Evolutionary conservation across 1,140 invertebrate species (phyloP), one percentile per base, ranked within the genome.

Genomic region (Dreissena polymorpha): DNA sequence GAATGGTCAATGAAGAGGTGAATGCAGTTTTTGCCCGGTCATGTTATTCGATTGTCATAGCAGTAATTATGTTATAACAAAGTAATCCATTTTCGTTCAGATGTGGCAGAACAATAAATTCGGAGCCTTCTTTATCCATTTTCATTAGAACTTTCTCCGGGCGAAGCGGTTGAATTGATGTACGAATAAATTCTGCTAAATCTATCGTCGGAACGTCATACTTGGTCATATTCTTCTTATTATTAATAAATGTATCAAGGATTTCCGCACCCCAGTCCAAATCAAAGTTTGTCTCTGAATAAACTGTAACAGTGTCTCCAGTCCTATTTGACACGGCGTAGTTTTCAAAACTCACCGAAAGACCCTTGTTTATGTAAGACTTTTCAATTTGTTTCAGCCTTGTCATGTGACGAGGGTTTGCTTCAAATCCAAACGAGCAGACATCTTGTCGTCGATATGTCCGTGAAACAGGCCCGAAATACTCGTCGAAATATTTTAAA

Each of bases 391-490:
- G 21, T 60, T 60, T 60, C 57, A 60, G 57, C 10, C 57, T 18
- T 2, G 16, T 23, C 3, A 60, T 60, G 21, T 60, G 57, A 5
- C 57, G 16, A n/a, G 57, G 57, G 57, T 60, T 60, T 6, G 57
- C 57, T 60, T 60, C 57, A 60, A 60, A 60, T 23, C 57, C 57
- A 60, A 60, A 60, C 57, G 57, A 18, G 21, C 57, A 60, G 16
- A 60, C 57, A 23, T 60, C 16, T 60, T 60, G 16, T 23, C 57
- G 57, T 23, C 57, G 16, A 39, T 39, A 39, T 39, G 39, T 39
- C 21, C 21, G 16, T 18, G 57, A 60, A 23, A 60, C 57, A 60
- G 16, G 16, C 12, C 57, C 57, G 21, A 60, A 60, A 18, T n/a
- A 23, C 10, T 60, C 16, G 57, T 60, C 57, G 57, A 60, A 60